phyloP scores from a whole-genome alignment of 2,888 invertebrate species.

The Hemaris fuciformis region DNA sequence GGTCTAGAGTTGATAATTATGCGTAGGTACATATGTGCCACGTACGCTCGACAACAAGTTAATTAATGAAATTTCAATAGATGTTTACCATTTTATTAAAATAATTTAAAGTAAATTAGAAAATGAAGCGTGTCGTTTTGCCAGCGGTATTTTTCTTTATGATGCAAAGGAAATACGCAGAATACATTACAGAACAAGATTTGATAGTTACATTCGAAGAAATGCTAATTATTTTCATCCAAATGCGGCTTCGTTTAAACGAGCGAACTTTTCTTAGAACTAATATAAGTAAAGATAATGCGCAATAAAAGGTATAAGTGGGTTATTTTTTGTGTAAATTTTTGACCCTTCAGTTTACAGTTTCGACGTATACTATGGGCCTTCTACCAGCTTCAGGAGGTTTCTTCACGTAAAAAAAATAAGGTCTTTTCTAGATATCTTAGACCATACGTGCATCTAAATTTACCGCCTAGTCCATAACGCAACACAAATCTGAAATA shows the following conservation, averaged over 20 bases:
- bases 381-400: too few species aligned
- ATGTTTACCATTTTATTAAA: background rate
- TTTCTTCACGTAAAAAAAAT: too few species aligned
- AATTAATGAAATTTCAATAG: background rate
- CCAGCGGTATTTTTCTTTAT: background rate
- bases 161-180: too few species aligned
- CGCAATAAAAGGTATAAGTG: background rate
- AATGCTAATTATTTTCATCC: too few species aligned
- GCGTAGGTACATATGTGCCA: background rate
- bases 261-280: background rate
- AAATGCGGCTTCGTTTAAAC: background rate
- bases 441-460: too few species aligned
- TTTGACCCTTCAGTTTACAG: too few species aligned
- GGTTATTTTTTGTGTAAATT: background rate
- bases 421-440: too few species aligned
- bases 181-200: background rate
- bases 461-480: too few species aligned
- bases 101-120: background rate
- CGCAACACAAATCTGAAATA: too few species aligned
- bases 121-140: background rate
- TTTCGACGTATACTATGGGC: too few species aligned
- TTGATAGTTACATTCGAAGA: background rate
- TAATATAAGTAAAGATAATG: background rate
- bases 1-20: slow-evolving; percentile 8
- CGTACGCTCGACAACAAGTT: background rate